A percentile compares a stretch with the other conserved stretches of the same genome.
These are phyloP conservation scores for Atherinomorus stipes DNA, from an alignment of 2,113 vertebrate genomes.

Conservation along the genomic window DNA sequence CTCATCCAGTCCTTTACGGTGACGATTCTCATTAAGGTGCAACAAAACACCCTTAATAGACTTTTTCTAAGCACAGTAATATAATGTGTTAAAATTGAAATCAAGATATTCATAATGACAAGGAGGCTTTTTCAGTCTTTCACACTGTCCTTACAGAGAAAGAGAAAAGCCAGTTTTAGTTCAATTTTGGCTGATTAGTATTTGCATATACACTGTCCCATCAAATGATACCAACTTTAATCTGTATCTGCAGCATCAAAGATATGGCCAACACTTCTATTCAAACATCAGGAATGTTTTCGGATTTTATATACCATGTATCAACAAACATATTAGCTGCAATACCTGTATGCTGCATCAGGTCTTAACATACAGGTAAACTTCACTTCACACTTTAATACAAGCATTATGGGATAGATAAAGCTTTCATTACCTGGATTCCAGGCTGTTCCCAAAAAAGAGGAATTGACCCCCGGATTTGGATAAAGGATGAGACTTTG, in stretches of 20 bases:
- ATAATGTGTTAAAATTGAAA: constrained; percentile 62
- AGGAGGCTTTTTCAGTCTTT: background rate
- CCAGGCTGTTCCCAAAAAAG: constrained; percentile 99
- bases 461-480: constrained; percentile 96
- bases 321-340: background rate
- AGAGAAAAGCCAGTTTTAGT: background rate
- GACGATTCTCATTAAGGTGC: constrained; percentile 81
- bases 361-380: constrained; percentile 14
- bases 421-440: constrained; percentile 88
- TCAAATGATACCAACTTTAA: background rate
- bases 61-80: constrained; percentile 82
- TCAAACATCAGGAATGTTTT: background rate
- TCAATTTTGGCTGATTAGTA: background rate
- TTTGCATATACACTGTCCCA: background rate
- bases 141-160: background rate
- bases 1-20: constrained; percentile 70
- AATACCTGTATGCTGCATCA: too few species aligned
- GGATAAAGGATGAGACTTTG: constrained; percentile 94
- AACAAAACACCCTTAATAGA: constrained; percentile 82
- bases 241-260: constrained; percentile 21
- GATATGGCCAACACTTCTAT: constrained; percentile 14
- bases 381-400: background rate
- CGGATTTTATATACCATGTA: background rate
- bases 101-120: constrained; percentile 4
- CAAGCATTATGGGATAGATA: background rate